Base-by-base conservation (phyloP, 2,797 vertebrate genomes). In the Poeciliopsis paucimaculata region DNA sequence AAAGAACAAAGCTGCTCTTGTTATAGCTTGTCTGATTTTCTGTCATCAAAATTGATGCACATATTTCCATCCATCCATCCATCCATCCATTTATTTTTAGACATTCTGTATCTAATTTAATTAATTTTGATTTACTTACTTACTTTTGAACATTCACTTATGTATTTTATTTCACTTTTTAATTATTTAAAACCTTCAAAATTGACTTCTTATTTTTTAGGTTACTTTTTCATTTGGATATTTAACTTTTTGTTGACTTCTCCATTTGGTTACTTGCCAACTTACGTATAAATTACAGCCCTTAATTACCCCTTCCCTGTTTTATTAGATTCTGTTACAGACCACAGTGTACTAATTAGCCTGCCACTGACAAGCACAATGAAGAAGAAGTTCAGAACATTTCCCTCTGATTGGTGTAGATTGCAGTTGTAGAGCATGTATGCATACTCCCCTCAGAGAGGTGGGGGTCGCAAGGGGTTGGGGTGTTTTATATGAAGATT, bases 401-500 rank as follows among this genome's bases (percentile, higher is more conserved):
- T 34, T 18, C 3, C 31, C 16, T 36, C 31, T 34, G 15, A 62
- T 62, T 62, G 15, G 28, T 62, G 13, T 18, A 62, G 28, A 18
- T 16, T 62, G n/a, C 2, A 62, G 28, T 31, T 62, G 57, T 13
- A 62, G n/a, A 62, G 12, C 55, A 60, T 31, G n/a, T 28, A n/a
- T 55, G n/a, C 5, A 15, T 13, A 60, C n/a, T 60, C 28, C 13
- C 7, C 0, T 47, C 74, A 79, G 46, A 45, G 26, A 55, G 53
- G 53, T n/a, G 9, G 10, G 10, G 26, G 10, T n/a, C 1, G 8
- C 8, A 53, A 53, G 41, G 57, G 28, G 5, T 28, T 36, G 55
- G 23, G 11, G 26, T n/a, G 53, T 28, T 3, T 45, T 55, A 76
- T 68, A 39, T 41, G 3, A 82, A 86, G 60, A 62, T 62, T 34